Conservation (phyloP, 2,113 vertebrate genomes). For the Dolichallabes microphthalmus region DNA sequence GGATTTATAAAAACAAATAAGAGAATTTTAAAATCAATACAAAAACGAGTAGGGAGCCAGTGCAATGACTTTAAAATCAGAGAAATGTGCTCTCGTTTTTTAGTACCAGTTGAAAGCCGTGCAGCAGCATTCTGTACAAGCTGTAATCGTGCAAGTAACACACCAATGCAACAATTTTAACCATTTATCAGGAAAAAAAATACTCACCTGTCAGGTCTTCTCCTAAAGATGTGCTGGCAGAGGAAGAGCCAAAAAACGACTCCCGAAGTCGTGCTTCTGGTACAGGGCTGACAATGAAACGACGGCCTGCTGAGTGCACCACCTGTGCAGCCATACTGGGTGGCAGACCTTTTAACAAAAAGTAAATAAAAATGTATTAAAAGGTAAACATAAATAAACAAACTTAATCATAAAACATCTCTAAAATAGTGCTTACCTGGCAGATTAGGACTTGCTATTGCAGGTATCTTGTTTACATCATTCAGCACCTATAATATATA, state of each 20-base stretch:
- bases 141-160: too few species aligned
- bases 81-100: too few species aligned
- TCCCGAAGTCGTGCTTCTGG: constrained; percentile 89
- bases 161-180: neutral
- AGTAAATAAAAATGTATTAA: neutral
- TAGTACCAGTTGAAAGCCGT: too few species aligned
- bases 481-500: constrained; percentile 76
- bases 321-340: constrained; percentile 85
- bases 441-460: constrained; percentile 82
- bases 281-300: constrained; percentile 95
- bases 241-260: constrained; percentile 76
- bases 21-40: too few species aligned
- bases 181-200: neutral
- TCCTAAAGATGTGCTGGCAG: constrained; percentile 65
- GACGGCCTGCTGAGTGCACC: constrained; percentile 92
- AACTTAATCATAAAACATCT: neutral
- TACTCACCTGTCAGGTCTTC: constrained; percentile 71
- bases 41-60: too few species aligned
- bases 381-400: neutral
- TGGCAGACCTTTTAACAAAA: constrained; percentile 68
- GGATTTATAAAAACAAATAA: too few species aligned
- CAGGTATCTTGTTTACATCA: constrained; percentile 81
- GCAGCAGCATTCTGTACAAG: too few species aligned
- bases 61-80: too few species aligned
- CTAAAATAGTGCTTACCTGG: constrained; percentile 70